These are phyloP conservation scores for Brachionus paranguensis DNA, from an alignment of 1,140 invertebrate species.

Conservation along the genomic window DNA sequence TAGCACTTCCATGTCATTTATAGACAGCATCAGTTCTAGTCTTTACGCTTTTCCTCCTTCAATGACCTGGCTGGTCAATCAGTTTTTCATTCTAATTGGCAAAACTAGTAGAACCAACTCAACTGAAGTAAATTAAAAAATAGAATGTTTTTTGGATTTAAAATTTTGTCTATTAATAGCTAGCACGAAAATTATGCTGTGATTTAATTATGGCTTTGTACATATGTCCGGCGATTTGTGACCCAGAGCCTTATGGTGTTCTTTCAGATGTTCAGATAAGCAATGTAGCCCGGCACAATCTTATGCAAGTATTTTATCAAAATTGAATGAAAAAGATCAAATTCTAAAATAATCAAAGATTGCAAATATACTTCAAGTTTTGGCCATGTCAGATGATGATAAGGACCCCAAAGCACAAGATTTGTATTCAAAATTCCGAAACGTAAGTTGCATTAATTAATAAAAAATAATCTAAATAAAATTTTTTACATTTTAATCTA, in stretches of 20 bases:
- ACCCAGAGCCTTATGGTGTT: slow-evolving; percentile 91
- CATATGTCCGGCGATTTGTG: slow-evolving; percentile 89
- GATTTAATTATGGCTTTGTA: slow-evolving; percentile 88
- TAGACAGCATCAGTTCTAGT: slow-evolving; percentile 74
- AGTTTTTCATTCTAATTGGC: slow-evolving; percentile 59
- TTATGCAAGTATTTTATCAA: slow-evolving; percentile 67
- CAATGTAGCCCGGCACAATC: slow-evolving; percentile 79
- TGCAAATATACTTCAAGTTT: slow-evolving; percentile 78
- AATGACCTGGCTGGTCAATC: slow-evolving; percentile 61
- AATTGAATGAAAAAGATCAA: slow-evolving; percentile 20
- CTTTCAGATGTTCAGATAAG: slow-evolving; percentile 81
- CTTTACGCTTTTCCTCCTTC: slow-evolving; percentile 82
- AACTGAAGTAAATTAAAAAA: slow-evolving; percentile 62
- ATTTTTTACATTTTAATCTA: background rate
- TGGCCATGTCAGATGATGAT: slow-evolving; percentile 75
- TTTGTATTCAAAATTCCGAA: slow-evolving; percentile 70
- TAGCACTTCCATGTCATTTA: slow-evolving; percentile 72
- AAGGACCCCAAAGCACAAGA: slow-evolving; percentile 67
- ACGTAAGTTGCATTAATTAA: slow-evolving; percentile 51
- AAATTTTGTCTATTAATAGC: background rate
- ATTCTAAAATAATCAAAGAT: slow-evolving; percentile 50
- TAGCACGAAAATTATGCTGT: slow-evolving; percentile 65
- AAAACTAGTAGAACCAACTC: slow-evolving; percentile 51
- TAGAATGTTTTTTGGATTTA: background rate
- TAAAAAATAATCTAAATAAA: background rate